Evolutionary conservation across 1,140 invertebrate genomes (phyloP).

Genomic region (Drosophila biarmipes): DNA sequence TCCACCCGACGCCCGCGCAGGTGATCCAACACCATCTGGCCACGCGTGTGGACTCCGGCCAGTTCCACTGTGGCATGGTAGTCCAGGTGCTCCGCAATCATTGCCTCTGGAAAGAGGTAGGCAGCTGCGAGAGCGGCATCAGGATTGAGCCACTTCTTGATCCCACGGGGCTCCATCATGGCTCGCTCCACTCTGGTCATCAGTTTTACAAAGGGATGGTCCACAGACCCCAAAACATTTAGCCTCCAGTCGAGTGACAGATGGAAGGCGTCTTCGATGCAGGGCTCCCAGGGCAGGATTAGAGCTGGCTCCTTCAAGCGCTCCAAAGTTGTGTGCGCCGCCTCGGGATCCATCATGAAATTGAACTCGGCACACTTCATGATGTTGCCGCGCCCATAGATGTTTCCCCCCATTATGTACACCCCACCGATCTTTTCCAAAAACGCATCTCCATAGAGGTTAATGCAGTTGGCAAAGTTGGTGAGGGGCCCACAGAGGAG

Average conservation of each 20-base stretch:
- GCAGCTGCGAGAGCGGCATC: slow-evolving; percentile 86
- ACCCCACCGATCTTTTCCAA: slow-evolving; percentile 87
- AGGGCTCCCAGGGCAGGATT: slow-evolving; percentile 88
- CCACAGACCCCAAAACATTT: slow-evolving; percentile 34
- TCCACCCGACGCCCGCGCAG: slow-evolving; percentile 30
- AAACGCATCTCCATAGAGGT: slow-evolving; percentile 88
- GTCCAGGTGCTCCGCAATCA: slow-evolving; percentile 55
- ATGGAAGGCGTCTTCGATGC: slow-evolving; percentile 72
- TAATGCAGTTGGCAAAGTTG: slow-evolving; percentile 90
- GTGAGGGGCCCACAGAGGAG: slow-evolving; percentile 87
- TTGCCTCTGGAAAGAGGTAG: slow-evolving; percentile 84
- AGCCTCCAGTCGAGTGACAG: slow-evolving; percentile 85
- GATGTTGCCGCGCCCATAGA: slow-evolving; percentile 87
- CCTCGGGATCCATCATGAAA: slow-evolving; percentile 91
- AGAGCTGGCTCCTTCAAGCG: slow-evolving; percentile 85
- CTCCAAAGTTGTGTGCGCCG: slow-evolving; percentile 88
- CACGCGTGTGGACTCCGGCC: slow-evolving; percentile 50
- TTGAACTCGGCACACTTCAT: slow-evolving; percentile 90
- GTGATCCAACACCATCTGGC: slow-evolving; percentile 64
- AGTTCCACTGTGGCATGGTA: slow-evolving; percentile 82
- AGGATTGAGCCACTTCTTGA: slow-evolving; percentile 85
- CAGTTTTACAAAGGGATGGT: slow-evolving; percentile 84
- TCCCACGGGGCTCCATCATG: slow-evolving; percentile 55
- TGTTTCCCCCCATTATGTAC: slow-evolving; percentile 91
- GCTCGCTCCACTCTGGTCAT: slow-evolving; percentile 86